These are phyloP conservation scores for Drosophila sturtevanti DNA, from an alignment of 1,140 invertebrate species.

Conservation along the genomic window DNA sequence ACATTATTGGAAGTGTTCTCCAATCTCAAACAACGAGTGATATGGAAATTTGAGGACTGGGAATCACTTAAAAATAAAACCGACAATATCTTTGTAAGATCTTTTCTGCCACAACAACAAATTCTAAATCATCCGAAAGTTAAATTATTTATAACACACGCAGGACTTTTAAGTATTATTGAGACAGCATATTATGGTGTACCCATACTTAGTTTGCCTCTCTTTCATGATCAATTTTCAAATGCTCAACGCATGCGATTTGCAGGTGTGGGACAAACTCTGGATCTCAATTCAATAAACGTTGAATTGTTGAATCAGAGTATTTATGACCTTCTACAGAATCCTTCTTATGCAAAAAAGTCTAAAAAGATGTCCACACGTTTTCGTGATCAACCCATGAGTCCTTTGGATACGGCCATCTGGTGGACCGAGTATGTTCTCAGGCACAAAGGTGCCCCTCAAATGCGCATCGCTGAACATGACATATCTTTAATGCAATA, in stretches of 20 bases:
- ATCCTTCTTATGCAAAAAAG: conserved; percentile 28
- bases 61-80: conserved; percentile 53
- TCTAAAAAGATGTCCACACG: conserved; percentile 78
- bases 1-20: conserved; percentile 38
- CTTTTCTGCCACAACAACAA: conserved; percentile 84
- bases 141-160: conserved; percentile 85
- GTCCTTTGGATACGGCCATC: conserved; percentile 84
- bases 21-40: conserved; percentile 72
- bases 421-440: conserved; percentile 87
- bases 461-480: conserved; percentile 82
- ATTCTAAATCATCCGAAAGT: conserved; percentile 82
- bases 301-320: neutral
- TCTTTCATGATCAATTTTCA: conserved; percentile 58
- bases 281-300: conserved; percentile 4
- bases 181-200: conserved; percentile 82
- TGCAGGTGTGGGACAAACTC: conserved; percentile 84
- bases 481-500: conserved; percentile 66
- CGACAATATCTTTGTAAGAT: conserved; percentile 86
- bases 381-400: conserved; percentile 84
- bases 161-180: conserved; percentile 83
- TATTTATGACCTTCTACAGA: conserved; percentile 36
- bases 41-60: conserved; percentile 84
- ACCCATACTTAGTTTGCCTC: conserved; percentile 46
- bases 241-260: conserved; percentile 50
- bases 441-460: conserved; percentile 72